Percentiles rank a stretch among this genome's conserved stretches.
Conservation (phyloP, 2,888 invertebrate genomes). For the Temnothorax unifasciatus region DNA sequence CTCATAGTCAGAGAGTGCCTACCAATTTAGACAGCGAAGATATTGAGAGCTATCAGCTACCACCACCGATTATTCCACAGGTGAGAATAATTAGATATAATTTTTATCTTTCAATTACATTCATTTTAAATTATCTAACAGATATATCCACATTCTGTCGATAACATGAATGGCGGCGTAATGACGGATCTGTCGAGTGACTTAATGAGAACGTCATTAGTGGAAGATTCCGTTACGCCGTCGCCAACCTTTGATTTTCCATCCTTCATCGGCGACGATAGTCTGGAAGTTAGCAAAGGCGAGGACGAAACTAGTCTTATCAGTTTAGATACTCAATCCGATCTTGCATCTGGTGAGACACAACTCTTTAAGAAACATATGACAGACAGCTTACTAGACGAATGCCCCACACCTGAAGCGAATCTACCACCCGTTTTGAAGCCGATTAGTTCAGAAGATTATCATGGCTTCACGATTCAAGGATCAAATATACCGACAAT, state of each 20-base stretch:
- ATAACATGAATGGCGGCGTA: slow-evolving; percentile 71
- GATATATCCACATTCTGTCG: slow-evolving; percentile 78
- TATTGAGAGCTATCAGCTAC: slow-evolving; percentile 86
- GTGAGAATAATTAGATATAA: slow-evolving; percentile 75
- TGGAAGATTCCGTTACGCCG: slow-evolving; percentile 83
- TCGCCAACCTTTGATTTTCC: slow-evolving; percentile 85
- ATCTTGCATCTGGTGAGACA: slow-evolving; percentile 71
- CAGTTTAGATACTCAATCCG: slow-evolving; percentile 83
- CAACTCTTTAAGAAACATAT: slow-evolving; percentile 72
- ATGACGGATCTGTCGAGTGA: slow-evolving; percentile 69
- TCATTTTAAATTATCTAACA: slow-evolving; percentile 57
- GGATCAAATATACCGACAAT: slow-evolving; percentile 90
- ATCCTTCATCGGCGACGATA: slow-evolving; percentile 82
- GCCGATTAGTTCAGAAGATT: slow-evolving; percentile 87
- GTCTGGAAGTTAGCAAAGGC: slow-evolving; percentile 81
- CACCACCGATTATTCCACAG: slow-evolving; percentile 87
- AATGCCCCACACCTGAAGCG: slow-evolving; percentile 75
- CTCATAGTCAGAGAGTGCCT: slow-evolving; percentile 89
- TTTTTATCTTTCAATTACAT: background rate
- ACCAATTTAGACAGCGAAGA: slow-evolving; percentile 88
- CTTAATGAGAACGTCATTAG: slow-evolving; percentile 72
- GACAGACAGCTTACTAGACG: slow-evolving; percentile 78
- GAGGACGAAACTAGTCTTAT: slow-evolving; percentile 85
- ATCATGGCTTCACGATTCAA: slow-evolving; percentile 89
- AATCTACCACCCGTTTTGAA: slow-evolving; percentile 84